phyloP scores from a whole-genome alignment of 2,113 vertebrate species.

The Corvus moneduloides region DNA sequence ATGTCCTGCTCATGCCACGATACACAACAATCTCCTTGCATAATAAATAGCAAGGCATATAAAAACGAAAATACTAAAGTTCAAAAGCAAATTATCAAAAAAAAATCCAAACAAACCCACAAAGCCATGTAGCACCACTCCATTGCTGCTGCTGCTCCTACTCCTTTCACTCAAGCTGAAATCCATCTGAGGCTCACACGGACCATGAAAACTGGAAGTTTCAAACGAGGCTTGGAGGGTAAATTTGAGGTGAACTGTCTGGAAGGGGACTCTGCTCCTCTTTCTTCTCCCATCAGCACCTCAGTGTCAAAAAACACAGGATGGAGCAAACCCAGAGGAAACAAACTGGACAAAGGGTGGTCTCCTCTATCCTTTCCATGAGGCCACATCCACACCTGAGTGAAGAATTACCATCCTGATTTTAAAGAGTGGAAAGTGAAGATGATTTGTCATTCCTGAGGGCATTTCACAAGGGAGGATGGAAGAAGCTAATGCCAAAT shows the following conservation, averaged over 20 bases:
- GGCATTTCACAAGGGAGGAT: background rate
- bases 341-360: background rate
- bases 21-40: conserved; percentile 6
- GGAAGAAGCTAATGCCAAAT: background rate
- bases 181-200: background rate
- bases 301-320: background rate
- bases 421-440: background rate
- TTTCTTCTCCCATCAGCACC: background rate
- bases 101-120: background rate
- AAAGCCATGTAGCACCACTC: background rate
- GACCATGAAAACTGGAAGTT: background rate
- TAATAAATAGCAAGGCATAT: conserved; percentile 24
- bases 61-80: background rate
- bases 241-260: background rate
- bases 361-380: background rate
- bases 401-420: background rate
- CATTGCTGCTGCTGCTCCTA: background rate
- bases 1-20: background rate
- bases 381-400: background rate
- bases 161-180: conserved; percentile 6
- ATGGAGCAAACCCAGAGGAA: background rate
- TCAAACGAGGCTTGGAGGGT: background rate
- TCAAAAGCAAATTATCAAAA: background rate
- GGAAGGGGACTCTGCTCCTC: background rate
- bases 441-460: background rate